Percentiles rank a stretch among this genome's conserved stretches.
Conservation (phyloP, 2,797 vertebrate species). For the Decapterus maruadsi region DNA sequence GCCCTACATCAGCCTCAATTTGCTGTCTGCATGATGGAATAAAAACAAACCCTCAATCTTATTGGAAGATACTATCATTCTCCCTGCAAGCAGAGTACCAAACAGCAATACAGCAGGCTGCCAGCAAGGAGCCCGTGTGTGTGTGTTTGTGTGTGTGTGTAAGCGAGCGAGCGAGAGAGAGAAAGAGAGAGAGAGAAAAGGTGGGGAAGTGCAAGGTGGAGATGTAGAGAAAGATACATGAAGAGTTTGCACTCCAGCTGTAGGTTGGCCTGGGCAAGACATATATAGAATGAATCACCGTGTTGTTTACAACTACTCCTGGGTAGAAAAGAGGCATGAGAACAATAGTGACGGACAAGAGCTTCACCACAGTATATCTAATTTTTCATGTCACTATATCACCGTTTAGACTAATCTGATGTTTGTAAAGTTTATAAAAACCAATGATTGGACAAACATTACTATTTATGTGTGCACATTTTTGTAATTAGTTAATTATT, state of each 20-base stretch:
- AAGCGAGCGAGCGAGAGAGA: too few species aligned
- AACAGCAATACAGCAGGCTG: constrained; percentile 42
- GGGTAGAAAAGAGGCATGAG: too few species aligned
- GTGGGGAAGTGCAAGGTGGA: not conserved
- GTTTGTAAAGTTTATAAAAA: too few species aligned
- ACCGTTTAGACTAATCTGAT: too few species aligned
- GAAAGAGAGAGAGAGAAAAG: not conserved
- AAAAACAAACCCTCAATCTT: constrained; percentile 61
- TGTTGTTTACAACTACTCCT: too few species aligned
- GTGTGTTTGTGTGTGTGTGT: constrained; percentile 2
- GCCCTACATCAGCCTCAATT: constrained; percentile 32
- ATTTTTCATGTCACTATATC: too few species aligned
- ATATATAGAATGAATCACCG: too few species aligned
- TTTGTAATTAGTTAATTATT: too few species aligned
- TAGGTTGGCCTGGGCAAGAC: constrained; percentile 9
- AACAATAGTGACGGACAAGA: too few species aligned
- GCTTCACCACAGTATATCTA: too few species aligned
- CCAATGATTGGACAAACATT: too few species aligned
- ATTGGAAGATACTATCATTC: constrained; percentile 62
- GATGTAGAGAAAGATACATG: not conserved
- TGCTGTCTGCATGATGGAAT: constrained; percentile 57
- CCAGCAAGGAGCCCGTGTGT: constrained; percentile 34
- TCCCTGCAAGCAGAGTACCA: constrained; percentile 43
- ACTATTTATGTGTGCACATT: too few species aligned
- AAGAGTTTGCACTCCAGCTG: constrained; percentile 14